phyloP scores from a whole-genome alignment of 2,797 vertebrate species.

The Clamator glandarius region DNA sequence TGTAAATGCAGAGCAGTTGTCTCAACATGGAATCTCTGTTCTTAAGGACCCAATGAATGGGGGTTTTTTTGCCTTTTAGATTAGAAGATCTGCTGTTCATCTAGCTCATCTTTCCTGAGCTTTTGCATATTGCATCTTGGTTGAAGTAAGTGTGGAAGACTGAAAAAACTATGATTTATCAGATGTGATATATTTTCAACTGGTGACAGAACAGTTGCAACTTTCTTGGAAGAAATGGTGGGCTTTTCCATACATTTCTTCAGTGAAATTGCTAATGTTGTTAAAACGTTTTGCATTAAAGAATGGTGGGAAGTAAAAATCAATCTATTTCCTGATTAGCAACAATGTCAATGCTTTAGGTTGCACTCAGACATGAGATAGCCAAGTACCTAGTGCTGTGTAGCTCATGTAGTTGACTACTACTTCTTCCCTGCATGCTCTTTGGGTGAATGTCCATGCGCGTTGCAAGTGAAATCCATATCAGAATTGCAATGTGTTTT shows the following conservation, averaged over 20 bases:
- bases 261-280: background rate
- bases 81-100: background rate
- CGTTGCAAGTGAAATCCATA: background rate
- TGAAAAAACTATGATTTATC: background rate
- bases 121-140: background rate
- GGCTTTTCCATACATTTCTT: background rate
- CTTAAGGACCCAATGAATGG: background rate
- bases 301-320: background rate
- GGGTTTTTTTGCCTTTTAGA: background rate
- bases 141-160: background rate
- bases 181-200: background rate
- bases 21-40: background rate
- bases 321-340: background rate
- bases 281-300: background rate
- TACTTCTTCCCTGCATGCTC: background rate
- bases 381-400: background rate
- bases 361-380: background rate
- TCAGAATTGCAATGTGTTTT: background rate
- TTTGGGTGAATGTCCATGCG: background rate
- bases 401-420: background rate
- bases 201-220: background rate
- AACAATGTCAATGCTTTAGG: background rate
- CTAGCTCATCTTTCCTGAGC: background rate
- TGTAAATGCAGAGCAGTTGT: slow-evolving; percentile 38
- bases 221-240: background rate